Evolutionary conservation across 2,888 invertebrate species (phyloP), one percentile per base, ranked within the genome.

Genomic region (Strigamia maritima): DNA sequence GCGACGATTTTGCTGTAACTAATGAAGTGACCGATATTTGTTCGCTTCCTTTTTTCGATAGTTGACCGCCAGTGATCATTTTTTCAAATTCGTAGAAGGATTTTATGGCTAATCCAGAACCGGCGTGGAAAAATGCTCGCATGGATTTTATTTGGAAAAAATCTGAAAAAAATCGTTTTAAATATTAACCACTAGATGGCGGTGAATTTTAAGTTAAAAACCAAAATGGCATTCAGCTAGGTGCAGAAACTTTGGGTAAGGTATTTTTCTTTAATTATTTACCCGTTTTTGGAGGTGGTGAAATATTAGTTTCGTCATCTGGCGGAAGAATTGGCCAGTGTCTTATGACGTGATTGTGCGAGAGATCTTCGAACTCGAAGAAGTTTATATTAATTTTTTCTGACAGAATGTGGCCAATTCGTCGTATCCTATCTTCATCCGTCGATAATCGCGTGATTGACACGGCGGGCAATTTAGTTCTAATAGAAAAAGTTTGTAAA

Each of bases 361-460:
- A 74, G 26, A 74, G n/a, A 26, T 74, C 74, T 24, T 74, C 74
- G n/a, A 31, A 28, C 10, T 74, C 74, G 26, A 74, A 74, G 26
- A 31, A 74, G 24, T 74, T 74, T 1, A 74, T 4, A 24, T 74
- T 74, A 74, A 74, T 28, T 74, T 74, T 74, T 24, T 74, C 74
- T 6, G 74, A 74, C 8, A 74, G 22, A 31, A 74, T 31, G 74
- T 74, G 74, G 2, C 74, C 74, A 14, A 74, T 74, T 31, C 31
- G 28, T 28, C 74, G 1, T 12, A 74, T 74, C 14, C 31, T 74
- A 24, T 74, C 31, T 4, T 28, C 74, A n/a, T 74, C 74, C 4
- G 74, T 74, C 7, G 49, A 49, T 19, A 49, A 49, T 1, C 49
- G 49, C 6, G 49, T 49, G 19, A 49, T 16, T 1, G 49, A 49